Conservation (phyloP, 2,888 invertebrate genomes). For the Mesoligia furuncula region DNA sequence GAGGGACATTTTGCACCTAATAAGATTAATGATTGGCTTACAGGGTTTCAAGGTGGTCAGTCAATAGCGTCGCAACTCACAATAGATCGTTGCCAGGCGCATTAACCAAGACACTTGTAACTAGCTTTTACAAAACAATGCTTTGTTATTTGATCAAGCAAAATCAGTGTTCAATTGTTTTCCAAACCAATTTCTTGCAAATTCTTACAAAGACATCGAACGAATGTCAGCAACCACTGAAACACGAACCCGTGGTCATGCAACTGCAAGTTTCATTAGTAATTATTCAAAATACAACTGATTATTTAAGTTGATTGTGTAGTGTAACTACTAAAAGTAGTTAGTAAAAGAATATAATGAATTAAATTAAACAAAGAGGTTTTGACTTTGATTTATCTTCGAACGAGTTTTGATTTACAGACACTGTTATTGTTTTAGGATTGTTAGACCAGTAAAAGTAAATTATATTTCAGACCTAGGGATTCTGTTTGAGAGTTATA, state of each 20-base stretch:
- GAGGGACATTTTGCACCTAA: background rate
- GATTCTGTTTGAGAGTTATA: conserved; percentile 23
- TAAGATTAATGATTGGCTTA: background rate
- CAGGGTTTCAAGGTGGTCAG: background rate
- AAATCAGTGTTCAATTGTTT: conserved; percentile 17
- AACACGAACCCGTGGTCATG: conserved; percentile 8
- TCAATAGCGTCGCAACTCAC: background rate
- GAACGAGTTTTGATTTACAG: conserved; percentile 32
- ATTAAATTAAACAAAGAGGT: conserved; percentile 19
- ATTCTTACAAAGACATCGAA: background rate
- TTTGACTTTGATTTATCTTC: conserved; percentile 35
- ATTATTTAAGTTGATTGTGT: conserved; percentile 6
- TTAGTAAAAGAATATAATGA: conserved; percentile 26
- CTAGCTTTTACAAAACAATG: background rate
- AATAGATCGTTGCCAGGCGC: background rate
- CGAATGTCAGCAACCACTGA: conserved; percentile 1
- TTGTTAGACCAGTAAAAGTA: conserved; percentile 14
- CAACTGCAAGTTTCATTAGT: conserved; percentile 7
- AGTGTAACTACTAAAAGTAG: conserved; percentile 2
- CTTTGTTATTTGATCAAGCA: conserved; percentile 10
- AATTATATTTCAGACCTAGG: conserved; percentile 10
- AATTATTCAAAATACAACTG: conserved; percentile 6
- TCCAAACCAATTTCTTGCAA: background rate
- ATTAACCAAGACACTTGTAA: background rate
- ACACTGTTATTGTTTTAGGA: background rate